Conservation (phyloP, 2,113 vertebrate species). For the Canis aureus region DNA sequence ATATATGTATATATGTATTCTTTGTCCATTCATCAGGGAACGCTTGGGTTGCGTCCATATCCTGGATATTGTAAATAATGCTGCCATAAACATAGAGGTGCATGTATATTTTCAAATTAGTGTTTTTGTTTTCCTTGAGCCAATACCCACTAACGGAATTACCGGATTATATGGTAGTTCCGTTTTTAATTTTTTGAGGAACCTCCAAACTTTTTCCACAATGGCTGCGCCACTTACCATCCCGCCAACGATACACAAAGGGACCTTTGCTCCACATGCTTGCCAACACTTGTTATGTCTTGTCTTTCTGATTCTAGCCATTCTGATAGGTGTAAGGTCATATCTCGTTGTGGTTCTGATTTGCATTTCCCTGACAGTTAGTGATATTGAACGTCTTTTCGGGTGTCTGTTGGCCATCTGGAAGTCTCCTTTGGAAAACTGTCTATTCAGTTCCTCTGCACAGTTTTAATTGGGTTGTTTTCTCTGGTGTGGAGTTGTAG, state of each 20-base stretch:
- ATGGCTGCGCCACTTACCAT: background rate
- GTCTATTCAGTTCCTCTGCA: background rate
- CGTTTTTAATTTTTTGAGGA: background rate
- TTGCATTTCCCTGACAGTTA: background rate
- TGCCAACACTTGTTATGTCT: background rate
- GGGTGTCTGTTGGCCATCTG: background rate
- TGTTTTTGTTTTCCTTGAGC: background rate
- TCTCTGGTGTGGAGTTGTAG: background rate
- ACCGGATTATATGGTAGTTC: background rate
- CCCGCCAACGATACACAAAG: background rate
- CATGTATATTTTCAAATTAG: background rate
- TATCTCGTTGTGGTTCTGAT: background rate
- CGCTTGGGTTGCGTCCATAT: background rate
- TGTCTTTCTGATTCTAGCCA: background rate
- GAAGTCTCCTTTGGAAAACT: background rate
- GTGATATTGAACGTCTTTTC: background rate
- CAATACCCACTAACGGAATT: background rate
- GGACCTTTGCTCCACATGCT: background rate
- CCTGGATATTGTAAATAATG: background rate
- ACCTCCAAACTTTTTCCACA: background rate
- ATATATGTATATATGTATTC: background rate
- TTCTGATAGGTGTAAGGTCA: background rate
- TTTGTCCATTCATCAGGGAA: background rate
- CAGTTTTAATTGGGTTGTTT: background rate
- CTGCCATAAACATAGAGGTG: background rate